phyloP scores from a whole-genome alignment of 2,888 invertebrate genomes.

The Andrena minutula region DNA sequence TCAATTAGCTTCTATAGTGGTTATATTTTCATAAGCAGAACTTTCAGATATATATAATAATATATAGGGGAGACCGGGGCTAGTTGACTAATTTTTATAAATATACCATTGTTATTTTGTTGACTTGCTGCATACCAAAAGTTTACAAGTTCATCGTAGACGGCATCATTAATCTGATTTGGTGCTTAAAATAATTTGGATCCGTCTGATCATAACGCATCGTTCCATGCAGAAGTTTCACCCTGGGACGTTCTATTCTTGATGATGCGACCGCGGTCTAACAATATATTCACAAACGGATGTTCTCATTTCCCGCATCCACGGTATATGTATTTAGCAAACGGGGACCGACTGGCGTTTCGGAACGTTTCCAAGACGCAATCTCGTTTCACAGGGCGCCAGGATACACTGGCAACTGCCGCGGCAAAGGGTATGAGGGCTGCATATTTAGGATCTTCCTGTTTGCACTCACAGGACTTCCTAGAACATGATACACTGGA shows the following conservation, averaged over 20 bases:
- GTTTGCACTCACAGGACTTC: conserved; percentile 57
- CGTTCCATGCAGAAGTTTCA: conserved; percentile 34
- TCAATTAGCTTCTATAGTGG: no score
- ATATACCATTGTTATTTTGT: no score
- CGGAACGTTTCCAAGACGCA: conserved; percentile 57
- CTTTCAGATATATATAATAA: no score
- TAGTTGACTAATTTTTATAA: no score
- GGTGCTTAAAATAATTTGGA: background rate
- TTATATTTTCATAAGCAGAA: no score
- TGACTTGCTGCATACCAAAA: no score
- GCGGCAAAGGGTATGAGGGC: conserved; percentile 45
- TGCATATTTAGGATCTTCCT: conserved; percentile 64
- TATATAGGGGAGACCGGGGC: no score
- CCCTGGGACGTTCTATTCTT: conserved; percentile 23
- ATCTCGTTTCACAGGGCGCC: conserved; percentile 52
- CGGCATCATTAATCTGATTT: background rate
- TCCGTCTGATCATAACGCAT: conserved; percentile 43
- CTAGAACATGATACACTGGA: conserved; percentile 38
- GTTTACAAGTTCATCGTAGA: no score
- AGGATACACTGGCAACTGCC: conserved; percentile 27
- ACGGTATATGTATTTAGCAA: conserved; percentile 48
- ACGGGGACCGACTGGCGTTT: conserved; percentile 38
- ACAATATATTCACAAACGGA: conserved; percentile 41
- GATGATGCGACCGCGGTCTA: conserved; percentile 1
- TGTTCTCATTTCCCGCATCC: conserved; percentile 42